Evolutionary conservation across 1,140 invertebrate genomes (phyloP).

Genomic region (Leptoteleia sp.): DNA sequence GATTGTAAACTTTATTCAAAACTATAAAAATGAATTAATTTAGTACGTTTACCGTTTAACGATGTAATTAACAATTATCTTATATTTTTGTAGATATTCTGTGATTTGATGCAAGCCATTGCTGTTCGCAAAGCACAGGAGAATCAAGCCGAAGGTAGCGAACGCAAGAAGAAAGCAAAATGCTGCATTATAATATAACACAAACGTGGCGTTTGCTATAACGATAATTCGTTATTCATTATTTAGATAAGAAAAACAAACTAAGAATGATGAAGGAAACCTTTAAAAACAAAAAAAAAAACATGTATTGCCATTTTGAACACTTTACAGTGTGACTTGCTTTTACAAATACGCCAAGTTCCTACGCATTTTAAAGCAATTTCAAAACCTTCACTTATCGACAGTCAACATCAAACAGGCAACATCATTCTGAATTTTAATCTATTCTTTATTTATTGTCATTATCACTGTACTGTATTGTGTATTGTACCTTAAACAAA

Average conservation of each 20-base stretch:
- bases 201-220: constrained; percentile 34
- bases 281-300: constrained; percentile 11
- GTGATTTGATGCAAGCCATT: constrained; percentile 98
- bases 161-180: constrained; percentile 92
- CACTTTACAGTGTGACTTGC: constrained; percentile 52
- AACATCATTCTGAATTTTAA: constrained; percentile 1
- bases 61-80: too few species aligned
- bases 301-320: constrained; percentile 24
- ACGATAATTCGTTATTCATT: constrained; percentile 28
- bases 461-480: background rate
- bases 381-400: constrained; percentile 9
- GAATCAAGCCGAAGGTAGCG: constrained; percentile 92
- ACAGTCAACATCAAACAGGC: background rate
- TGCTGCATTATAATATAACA: constrained; percentile 90
- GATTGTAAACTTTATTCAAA: too few species aligned
- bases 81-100: constrained; percentile 91
- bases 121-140: constrained; percentile 96
- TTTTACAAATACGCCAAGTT: constrained; percentile 33
- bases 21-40: too few species aligned
- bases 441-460: constrained; percentile 16
- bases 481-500: constrained; percentile 4
- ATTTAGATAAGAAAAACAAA: constrained; percentile 14
- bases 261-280: background rate
- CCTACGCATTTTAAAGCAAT: constrained; percentile 33
- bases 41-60: too few species aligned